Evolutionary conservation across 2,113 vertebrate genomes (phyloP).

Genomic region (Crypturellus undulatus): DNA sequence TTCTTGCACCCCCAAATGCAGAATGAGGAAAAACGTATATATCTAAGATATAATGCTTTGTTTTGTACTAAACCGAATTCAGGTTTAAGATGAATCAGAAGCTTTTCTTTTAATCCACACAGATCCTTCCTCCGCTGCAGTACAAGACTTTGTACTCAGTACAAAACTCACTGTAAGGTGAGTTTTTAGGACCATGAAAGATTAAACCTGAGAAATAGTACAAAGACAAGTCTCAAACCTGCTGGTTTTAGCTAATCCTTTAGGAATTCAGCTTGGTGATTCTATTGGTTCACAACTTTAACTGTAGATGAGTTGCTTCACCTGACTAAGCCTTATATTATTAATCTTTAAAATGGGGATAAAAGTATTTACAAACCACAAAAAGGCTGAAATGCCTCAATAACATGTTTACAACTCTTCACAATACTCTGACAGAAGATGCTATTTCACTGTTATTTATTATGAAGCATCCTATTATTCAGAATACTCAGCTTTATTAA

Average conservation of each 20-base stretch:
- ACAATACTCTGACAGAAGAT: background rate
- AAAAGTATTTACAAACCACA: slow-evolving; percentile 6
- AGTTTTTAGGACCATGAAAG: background rate
- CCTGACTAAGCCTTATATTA: background rate
- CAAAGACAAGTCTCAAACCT: background rate
- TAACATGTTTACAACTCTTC: background rate
- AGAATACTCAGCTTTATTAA: background rate
- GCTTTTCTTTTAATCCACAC: background rate
- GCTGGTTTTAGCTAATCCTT: background rate
- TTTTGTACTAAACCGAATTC: background rate
- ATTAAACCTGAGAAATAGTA: background rate
- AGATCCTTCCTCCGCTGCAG: background rate
- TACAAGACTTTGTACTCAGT: background rate
- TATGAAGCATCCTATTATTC: slow-evolving; percentile 7
- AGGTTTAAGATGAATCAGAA: background rate
- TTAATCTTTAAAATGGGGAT: background rate
- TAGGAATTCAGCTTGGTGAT: background rate
- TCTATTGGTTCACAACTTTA: background rate
- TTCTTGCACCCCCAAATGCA: background rate
- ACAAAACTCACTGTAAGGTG: background rate
- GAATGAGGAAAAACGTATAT: background rate
- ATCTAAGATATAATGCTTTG: background rate
- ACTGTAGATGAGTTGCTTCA: background rate
- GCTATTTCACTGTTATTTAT: background rate
- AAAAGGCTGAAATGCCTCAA: background rate